Percentiles rank a stretch among this genome's conserved stretches.
phyloP scores from a whole-genome alignment of 2,797 vertebrate genomes.

The Argentina silus region DNA sequence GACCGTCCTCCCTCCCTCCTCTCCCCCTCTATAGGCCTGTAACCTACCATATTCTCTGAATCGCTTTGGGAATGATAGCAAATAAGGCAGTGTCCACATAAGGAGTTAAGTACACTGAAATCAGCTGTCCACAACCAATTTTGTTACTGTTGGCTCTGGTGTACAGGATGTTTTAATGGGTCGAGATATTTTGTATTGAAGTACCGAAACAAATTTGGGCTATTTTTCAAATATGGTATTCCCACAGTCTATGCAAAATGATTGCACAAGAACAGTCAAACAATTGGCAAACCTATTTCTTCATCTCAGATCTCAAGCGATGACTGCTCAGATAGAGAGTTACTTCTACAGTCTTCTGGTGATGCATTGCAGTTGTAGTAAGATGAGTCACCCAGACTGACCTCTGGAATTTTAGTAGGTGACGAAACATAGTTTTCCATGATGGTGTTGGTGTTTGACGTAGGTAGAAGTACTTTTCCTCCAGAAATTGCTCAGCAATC shows the following conservation, averaged over 20 bases:
- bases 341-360: conserved; percentile 41
- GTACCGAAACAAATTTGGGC: background rate
- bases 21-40: conserved; percentile 48
- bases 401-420: conserved; percentile 65
- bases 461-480: conserved; percentile 50
- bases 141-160: background rate
- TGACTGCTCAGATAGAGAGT: conserved; percentile 37
- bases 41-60: conserved; percentile 49
- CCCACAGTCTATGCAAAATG: background rate
- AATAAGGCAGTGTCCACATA: background rate
- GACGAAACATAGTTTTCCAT: conserved; percentile 69
- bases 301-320: conserved; percentile 16
- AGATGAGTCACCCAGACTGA: conserved; percentile 68
- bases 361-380: conserved; percentile 39
- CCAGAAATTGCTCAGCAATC: background rate
- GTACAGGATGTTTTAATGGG: background rate
- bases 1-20: conserved; percentile 52
- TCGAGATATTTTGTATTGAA: background rate
- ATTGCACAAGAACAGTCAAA: background rate
- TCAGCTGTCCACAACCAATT: background rate
- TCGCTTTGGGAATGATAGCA: background rate
- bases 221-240: background rate
- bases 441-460: conserved; percentile 53
- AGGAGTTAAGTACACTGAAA: background rate
- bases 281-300: background rate